These are phyloP conservation scores for Tryphoninae sp. DNA, from an alignment of 2,888 invertebrate species.

Conservation along the genomic window DNA sequence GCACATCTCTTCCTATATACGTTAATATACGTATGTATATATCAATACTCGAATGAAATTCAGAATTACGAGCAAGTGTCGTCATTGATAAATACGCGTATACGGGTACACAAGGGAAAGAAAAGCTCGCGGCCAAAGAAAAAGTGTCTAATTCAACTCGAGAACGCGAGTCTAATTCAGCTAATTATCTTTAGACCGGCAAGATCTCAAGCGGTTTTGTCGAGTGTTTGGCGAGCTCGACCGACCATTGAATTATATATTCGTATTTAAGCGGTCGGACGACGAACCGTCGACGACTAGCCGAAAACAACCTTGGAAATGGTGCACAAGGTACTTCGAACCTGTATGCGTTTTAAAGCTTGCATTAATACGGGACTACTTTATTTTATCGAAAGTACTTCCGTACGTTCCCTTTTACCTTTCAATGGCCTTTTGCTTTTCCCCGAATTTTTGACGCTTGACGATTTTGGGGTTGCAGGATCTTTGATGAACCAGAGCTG, in stretches of 20 bases:
- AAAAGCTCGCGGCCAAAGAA: neutral
- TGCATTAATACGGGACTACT: neutral
- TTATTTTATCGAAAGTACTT: too few species aligned
- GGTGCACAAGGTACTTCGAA: neutral
- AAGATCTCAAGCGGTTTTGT: constrained; percentile 10
- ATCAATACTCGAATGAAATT: neutral
- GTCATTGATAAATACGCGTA: neutral
- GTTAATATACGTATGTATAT: neutral
- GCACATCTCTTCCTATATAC: neutral
- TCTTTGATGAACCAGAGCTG: too few species aligned
- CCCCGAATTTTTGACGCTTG: too few species aligned
- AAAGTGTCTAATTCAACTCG: neutral
- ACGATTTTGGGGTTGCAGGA: too few species aligned
- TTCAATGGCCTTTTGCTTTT: too few species aligned
- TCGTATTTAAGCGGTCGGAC: constrained; percentile 12
- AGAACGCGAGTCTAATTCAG: constrained; percentile 32
- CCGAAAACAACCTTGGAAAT: neutral
- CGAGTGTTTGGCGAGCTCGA: constrained; percentile 16
- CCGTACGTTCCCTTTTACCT: too few species aligned
- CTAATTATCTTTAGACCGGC: constrained; percentile 20
- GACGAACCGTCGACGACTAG: neutral
- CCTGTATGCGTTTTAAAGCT: neutral
- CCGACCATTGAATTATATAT: constrained; percentile 33
- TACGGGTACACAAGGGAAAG: neutral
- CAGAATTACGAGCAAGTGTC: neutral